Base-by-base conservation (phyloP, 2,888 invertebrate genomes). In the Eupithecia exiguata region DNA sequence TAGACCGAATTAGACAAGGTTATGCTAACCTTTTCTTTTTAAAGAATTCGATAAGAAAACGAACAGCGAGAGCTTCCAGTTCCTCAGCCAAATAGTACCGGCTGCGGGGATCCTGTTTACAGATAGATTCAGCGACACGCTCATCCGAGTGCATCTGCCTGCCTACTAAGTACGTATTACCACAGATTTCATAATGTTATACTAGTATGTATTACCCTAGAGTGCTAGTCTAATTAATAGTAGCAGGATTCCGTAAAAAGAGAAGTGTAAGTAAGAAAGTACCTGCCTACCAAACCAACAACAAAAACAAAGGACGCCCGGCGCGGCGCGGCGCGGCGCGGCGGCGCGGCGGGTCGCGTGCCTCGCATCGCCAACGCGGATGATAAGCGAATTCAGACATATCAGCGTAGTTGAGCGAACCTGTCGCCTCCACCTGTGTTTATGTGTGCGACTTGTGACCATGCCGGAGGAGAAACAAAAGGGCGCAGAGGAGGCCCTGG, bases 401-500 rank as follows among this genome's bases (percentile, higher is more conserved):
- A 1, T n/a, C 40, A 65, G 30, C 71, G 72, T 74, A 65, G 58
- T 35, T 66, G 36, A 16, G 12, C 72, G 62, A 14, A 58, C 71
- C 58, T 71, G 71, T 63, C 76, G 77, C 71, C 66, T 63, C 30
- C 61, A 21, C 21, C 53, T 21, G 49, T 49, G 49, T n/a, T 1
- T n/a, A 9, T 49, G 53, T 16, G 14, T 53, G 21, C 21, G 21
- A n/a, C 43, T n/a, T 18, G n/a, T 0, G 46, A 53, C 53, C 53
- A 53, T 53, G 53, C 53, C 35, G 30, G 62, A 62, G 35, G 35
- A 63, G 18, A 10, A 9, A 30, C 63, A 63, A 30, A 30, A 30
- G 61, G 16, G 0, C 6, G 2, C 9, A 9, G 62, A 74, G 18
- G 66, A 68, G 62, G 88, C 16, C 38, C 68, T 86, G 35, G 82